A percentile compares a stretch with the other conserved stretches of the same genome.
Conservation (phyloP, 2,888 invertebrate genomes). For the Sinodicranocentrus sp. region DNA sequence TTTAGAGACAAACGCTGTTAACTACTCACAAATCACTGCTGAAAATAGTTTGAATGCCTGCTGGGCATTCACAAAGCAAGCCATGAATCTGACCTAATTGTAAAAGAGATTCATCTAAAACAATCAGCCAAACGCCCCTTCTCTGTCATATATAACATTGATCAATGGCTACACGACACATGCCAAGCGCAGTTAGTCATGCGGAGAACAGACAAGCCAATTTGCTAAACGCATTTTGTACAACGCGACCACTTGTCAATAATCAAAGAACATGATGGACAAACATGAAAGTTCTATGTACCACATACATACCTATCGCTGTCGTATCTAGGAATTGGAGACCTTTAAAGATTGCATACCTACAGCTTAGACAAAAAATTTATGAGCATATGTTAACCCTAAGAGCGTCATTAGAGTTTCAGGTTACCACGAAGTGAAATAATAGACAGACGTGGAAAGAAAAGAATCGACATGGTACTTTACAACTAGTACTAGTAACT, state of each 20-base stretch:
- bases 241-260: conserved; percentile 68
- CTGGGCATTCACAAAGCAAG: conserved; percentile 51
- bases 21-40: background rate
- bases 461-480: background rate
- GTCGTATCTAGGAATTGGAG: background rate
- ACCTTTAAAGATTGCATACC: conserved; percentile 22
- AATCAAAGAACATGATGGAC: conserved; percentile 68
- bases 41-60: conserved; percentile 41
- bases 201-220: conserved; percentile 60
- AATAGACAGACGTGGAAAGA: conserved; percentile 28
- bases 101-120: conserved; percentile 34
- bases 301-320: conserved; percentile 6
- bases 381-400: too few species aligned
- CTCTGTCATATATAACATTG: conserved; percentile 13
- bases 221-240: conserved; percentile 67
- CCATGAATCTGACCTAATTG: conserved; percentile 61
- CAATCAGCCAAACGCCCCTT: conserved; percentile 57
- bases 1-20: background rate
- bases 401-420: conserved; percentile 23
- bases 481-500: conserved; percentile 34
- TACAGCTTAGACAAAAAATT: conserved; percentile 61
- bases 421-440: conserved; percentile 9
- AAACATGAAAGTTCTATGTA: conserved; percentile 53
- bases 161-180: conserved; percentile 49
- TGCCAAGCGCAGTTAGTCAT: conserved; percentile 64